These are phyloP conservation scores for Muscina levida DNA, from an alignment of 2,888 invertebrate species.

Conservation along the genomic window DNA sequence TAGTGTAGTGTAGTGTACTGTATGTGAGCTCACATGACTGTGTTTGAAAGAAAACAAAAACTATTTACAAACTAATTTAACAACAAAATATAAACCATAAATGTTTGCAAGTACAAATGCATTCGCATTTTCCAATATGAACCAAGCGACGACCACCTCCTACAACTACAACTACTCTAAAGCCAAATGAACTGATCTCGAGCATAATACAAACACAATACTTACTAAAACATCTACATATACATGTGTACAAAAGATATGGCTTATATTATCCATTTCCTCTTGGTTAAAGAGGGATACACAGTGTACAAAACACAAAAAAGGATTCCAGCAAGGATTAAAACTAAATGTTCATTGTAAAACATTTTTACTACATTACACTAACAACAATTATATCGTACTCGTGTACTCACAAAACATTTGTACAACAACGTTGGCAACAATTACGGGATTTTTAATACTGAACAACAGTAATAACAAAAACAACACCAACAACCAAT, in stretches of 20 bases:
- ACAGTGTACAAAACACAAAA: constrained; percentile 5
- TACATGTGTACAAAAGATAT: background rate
- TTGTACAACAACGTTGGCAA: constrained; percentile 15
- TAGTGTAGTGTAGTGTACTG: too few species aligned
- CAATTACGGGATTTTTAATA: constrained; percentile 35
- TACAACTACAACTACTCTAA: background rate
- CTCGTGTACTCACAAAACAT: too few species aligned
- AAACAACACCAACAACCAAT: background rate
- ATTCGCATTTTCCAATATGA: too few species aligned
- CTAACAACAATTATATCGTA: background rate
- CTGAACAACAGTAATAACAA: background rate
- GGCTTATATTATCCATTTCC: too few species aligned
- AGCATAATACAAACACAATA: background rate
- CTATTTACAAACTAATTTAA: constrained; percentile 45
- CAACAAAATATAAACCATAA: constrained; percentile 38
- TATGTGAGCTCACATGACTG: background rate
- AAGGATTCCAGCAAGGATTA: constrained; percentile 21
- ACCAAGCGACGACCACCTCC: background rate
- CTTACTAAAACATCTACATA: too few species aligned
- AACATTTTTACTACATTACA: constrained; percentile 41
- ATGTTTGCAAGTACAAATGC: constrained; percentile 5
- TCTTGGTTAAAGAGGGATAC: background rate
- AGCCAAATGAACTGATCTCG: background rate
- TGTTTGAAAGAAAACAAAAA: constrained; percentile 23
- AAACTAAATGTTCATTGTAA: constrained; percentile 45